Conservation (phyloP, 2,113 vertebrate species). For the Lasiurus borealis region DNA sequence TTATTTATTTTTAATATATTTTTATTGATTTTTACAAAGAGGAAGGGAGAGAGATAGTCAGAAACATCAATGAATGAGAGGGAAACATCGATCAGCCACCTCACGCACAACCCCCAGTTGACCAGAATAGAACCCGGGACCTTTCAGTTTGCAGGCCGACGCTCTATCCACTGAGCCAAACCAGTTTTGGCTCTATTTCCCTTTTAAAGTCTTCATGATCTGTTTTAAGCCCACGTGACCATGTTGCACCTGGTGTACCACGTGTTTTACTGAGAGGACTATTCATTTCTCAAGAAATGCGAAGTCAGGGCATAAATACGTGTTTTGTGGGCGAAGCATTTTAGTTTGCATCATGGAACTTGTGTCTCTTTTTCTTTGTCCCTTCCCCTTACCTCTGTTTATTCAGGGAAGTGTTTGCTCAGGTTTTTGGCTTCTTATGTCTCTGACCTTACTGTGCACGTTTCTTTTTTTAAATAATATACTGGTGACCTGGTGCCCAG, state of each 20-base stretch:
- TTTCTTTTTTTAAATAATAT: too few species aligned
- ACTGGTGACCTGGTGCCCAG: too few species aligned
- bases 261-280: not conserved
- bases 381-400: not conserved
- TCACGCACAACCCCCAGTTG: too few species aligned
- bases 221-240: not conserved
- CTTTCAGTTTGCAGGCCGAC: too few species aligned
- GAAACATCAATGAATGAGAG: too few species aligned
- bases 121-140: too few species aligned
- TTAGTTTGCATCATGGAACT: not conserved
- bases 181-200: not conserved
- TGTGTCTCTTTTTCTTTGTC: rapidly evolving
- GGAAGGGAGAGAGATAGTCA: too few species aligned
- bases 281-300: not conserved
- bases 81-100: too few species aligned
- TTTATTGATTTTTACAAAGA: too few species aligned
- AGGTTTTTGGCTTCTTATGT: not conserved
- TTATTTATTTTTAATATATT: too few species aligned
- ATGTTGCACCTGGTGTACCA: not conserved
- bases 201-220: not conserved
- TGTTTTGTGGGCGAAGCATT: not conserved
- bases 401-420: not conserved
- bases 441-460: not conserved
- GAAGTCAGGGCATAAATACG: not conserved
- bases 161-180: too few species aligned